Evolutionary conservation across 2,113 vertebrate genomes (phyloP).

Genomic region (Lanius ludovicianus): DNA sequence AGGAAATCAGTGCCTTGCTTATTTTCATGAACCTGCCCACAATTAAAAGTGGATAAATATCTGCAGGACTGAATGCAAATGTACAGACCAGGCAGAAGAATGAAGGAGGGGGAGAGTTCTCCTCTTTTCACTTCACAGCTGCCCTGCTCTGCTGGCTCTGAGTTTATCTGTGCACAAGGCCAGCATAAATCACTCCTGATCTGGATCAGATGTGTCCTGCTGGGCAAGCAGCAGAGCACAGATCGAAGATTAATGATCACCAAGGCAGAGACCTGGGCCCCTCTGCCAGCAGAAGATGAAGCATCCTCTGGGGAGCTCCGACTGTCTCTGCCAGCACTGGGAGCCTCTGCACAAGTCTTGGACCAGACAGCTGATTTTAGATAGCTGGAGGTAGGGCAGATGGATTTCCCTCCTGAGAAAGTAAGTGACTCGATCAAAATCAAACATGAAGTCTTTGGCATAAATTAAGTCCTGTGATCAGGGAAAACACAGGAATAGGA

Average conservation of each 20-base stretch:
- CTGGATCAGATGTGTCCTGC: conserved; percentile 53
- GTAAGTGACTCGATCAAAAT: neutral
- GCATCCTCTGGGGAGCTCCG: conserved; percentile 19
- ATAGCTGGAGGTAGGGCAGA: neutral
- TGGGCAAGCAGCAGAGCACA: conserved; percentile 35
- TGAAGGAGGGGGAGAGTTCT: neutral
- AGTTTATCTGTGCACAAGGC: conserved; percentile 7
- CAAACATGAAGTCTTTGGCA: neutral
- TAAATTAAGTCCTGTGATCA: neutral
- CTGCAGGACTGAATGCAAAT: neutral
- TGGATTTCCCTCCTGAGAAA: conserved; percentile 22
- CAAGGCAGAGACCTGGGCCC: neutral
- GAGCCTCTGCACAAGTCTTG: neutral
- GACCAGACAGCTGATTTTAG: neutral
- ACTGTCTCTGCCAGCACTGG: neutral
- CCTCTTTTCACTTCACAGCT: neutral
- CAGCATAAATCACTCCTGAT: conserved; percentile 49
- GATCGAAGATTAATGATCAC: conserved; percentile 39
- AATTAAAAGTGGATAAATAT: neutral
- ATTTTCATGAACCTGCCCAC: neutral
- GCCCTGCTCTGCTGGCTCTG: neutral
- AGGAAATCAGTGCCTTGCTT: neutral
- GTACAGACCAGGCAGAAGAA: neutral
- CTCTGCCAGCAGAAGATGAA: conserved; percentile 39
- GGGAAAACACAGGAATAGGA: neutral